phyloP scores from a whole-genome alignment of 2,113 vertebrate genomes.

The Lutjanus erythropterus region DNA sequence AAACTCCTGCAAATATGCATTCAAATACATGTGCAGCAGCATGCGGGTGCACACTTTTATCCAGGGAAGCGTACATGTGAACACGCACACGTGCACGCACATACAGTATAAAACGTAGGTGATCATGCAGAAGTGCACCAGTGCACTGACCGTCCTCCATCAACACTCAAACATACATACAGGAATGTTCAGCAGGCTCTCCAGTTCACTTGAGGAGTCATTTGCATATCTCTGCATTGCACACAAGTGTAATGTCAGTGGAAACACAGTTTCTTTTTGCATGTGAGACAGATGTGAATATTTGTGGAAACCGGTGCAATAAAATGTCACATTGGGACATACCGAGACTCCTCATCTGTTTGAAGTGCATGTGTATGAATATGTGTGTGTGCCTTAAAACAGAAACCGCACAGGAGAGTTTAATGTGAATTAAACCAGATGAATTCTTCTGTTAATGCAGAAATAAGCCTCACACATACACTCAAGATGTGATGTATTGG shows the following conservation, averaged over 20 bases:
- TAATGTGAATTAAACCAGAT: neutral
- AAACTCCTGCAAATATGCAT: constrained; percentile 28
- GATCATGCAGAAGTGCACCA: constrained; percentile 14
- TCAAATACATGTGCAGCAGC: neutral
- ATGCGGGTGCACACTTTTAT: neutral
- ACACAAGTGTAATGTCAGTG: constrained; percentile 56
- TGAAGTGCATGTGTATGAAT: neutral
- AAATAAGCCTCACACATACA: neutral
- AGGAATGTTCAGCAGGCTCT: constrained; percentile 38
- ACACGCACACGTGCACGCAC: constrained; percentile 1
- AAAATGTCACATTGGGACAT: constrained; percentile 24
- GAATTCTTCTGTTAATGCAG: neutral
- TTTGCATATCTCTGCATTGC: constrained; percentile 80
- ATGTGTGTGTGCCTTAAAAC: neutral
- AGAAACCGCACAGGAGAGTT: neutral
- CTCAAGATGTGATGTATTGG: neutral
- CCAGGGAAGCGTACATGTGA: neutral
- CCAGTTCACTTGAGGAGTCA: constrained; percentile 60
- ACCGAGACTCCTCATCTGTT: constrained; percentile 2
- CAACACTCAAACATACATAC: constrained; percentile 27
- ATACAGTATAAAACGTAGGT: neutral
- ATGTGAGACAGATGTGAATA: constrained; percentile 4
- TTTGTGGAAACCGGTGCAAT: constrained; percentile 33
- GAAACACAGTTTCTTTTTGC: constrained; percentile 13
- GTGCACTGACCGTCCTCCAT: neutral